These are phyloP conservation scores for Margarornis squamiger DNA, from an alignment of 2,797 vertebrate species.

Conservation along the genomic window DNA sequence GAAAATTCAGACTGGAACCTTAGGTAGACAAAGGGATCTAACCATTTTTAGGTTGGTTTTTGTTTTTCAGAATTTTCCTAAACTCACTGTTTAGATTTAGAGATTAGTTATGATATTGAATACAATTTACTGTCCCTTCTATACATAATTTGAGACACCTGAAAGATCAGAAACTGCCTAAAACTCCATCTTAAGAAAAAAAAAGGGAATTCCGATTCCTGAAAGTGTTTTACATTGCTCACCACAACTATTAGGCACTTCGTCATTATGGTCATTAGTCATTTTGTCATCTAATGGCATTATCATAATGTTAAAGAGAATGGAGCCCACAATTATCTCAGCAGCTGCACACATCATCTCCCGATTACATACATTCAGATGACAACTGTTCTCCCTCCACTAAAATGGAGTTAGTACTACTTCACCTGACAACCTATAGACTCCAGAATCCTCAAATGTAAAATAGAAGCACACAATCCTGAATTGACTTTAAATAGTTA, in stretches of 20 bases:
- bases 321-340: conserved; percentile 6
- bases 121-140: not conserved
- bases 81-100: not conserved
- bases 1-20: not conserved
- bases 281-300: conserved; percentile 1
- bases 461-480: not conserved
- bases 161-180: not conserved
- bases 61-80: not conserved
- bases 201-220: not conserved
- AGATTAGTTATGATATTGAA: not conserved
- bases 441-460: not conserved
- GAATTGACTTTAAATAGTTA: not conserved
- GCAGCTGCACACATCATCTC: conserved; percentile 15
- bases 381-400: not conserved
- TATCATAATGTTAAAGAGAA: not conserved
- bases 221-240: not conserved
- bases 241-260: not conserved
- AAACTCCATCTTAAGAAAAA: not conserved
- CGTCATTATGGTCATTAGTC: not conserved
- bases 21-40: not conserved
- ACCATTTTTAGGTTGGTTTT: not conserved
- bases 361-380: not conserved
- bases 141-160: not conserved
- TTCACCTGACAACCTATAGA: not conserved
- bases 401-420: not conserved